A percentile compares a stretch with the other conserved stretches of the same genome.
phyloP scores from a whole-genome alignment of 2,113 vertebrate genomes.

The Gnathonemus echidnorhynchus region DNA sequence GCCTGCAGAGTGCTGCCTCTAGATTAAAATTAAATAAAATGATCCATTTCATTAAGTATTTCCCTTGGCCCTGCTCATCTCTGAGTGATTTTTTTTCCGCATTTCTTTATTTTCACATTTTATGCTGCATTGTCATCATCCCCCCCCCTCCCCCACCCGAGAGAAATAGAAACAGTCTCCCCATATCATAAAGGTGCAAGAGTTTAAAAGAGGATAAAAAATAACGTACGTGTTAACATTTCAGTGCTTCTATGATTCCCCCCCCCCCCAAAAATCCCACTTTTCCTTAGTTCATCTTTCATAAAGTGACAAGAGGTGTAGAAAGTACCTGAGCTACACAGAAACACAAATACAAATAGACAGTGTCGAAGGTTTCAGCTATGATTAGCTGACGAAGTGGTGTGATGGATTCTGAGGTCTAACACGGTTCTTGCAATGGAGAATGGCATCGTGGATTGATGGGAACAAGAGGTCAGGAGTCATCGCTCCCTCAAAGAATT shows the following conservation, averaged over 20 bases:
- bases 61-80: not conserved
- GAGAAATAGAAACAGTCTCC: not conserved
- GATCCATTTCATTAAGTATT: not conserved
- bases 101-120: not conserved
- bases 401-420: not conserved
- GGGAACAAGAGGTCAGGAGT: constrained; percentile 71
- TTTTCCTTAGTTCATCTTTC: not conserved
- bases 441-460: constrained; percentile 80
- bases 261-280: not conserved
- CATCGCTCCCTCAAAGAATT: constrained; percentile 70
- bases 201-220: not conserved
- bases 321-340: not conserved
- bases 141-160: not conserved
- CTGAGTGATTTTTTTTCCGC: not conserved
- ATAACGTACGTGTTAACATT: not conserved
- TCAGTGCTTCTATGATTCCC: not conserved
- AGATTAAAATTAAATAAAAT: not conserved
- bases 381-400: not conserved
- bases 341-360: not conserved
- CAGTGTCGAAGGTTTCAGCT: not conserved
- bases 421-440: constrained; percentile 57
- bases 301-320: not conserved
- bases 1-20: not conserved
- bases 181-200: not conserved
- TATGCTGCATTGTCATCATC: not conserved